Base-by-base conservation (phyloP, 2,888 invertebrate species). In the Drosophila pegasa region DNA sequence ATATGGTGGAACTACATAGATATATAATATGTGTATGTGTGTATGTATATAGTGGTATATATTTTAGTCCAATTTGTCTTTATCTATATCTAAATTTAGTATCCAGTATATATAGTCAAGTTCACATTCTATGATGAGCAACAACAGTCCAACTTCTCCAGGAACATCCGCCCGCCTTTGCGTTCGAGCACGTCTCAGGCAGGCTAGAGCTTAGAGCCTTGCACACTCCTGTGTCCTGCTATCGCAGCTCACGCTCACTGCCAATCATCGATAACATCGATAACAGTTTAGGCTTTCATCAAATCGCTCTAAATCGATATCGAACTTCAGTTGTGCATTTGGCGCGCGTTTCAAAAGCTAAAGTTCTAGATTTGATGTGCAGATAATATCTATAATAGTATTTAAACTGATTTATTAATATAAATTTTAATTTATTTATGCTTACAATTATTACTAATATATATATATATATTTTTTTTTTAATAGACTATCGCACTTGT, bases 401-500 rank as follows among this genome's bases (percentile, higher is more conserved):
- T n/a, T n/a, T n/a, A n/a, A n/a, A n/a, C n/a, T n/a, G n/a, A n/a
- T n/a, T n/a, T n/a, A n/a, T n/a, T n/a, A 7, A 22, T 41, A 8
- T 16, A 2, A 3, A 37, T 5, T 18, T n/a, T 14, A 35, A 35
- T 35, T 35, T 9, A 12, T 18, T 35, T n/a, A n/a, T 9, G 3
- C 6, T 37, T 37, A 27, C 27, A 16, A 10, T 27, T 16, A 27
- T 10, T 16, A 27, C 3, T 6, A 25, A 4, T 9, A 16, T 27
- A 18, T 7, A 1, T 12, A 12, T n/a, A 0, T 37, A 7, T 8
- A 0, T 2, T 54, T 3, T 14, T 14, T 0, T 6, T 16, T 22
- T 22, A 0, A 8, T 91, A 95, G 98, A 90, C 92, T 99, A 63
- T 96, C 97, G 8, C 97, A 98, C 89, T 96, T 98, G 3, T 94